Evolutionary conservation across 2,797 vertebrate genomes (phyloP).

Genomic region (Arremon aurantiirostris): DNA sequence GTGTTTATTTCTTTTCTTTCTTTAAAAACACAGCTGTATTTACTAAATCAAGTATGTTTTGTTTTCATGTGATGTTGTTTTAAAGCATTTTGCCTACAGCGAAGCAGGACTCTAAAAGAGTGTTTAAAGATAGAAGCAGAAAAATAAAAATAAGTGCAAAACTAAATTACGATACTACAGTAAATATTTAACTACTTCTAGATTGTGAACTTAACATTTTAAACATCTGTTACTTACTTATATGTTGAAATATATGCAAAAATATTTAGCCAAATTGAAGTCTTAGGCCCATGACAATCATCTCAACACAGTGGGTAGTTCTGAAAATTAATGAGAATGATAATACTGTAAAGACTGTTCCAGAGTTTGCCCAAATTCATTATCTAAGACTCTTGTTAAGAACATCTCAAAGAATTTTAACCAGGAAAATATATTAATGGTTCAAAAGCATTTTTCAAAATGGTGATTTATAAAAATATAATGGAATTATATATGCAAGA

Average conservation of each 20-base stretch:
- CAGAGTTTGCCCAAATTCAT: slow-evolving; percentile 99
- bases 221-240: slow-evolving; percentile 80
- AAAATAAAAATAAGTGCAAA: slow-evolving; percentile 65
- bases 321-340: slow-evolving; percentile 99
- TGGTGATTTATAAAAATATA: slow-evolving; percentile 82
- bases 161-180: slow-evolving; percentile 64
- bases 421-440: slow-evolving; percentile 86
- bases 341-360: slow-evolving; percentile 99
- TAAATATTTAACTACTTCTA: slow-evolving; percentile 74
- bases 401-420: slow-evolving; percentile 93
- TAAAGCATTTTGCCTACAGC: slow-evolving; percentile 48
- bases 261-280: slow-evolving; percentile 92
- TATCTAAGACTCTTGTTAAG: slow-evolving; percentile 95
- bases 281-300: slow-evolving; percentile 99
- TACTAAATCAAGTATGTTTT: slow-evolving; percentile 64
- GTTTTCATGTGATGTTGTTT: slow-evolving; percentile 45
- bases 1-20: not conserved
- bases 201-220: slow-evolving; percentile 74
- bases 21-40: slow-evolving; percentile 59
- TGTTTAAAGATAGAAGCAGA: slow-evolving; percentile 56
- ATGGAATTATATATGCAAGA: slow-evolving; percentile 85
- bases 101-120: slow-evolving; percentile 25
- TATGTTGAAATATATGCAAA: slow-evolving; percentile 84
- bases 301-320: slow-evolving; percentile 96
- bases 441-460: slow-evolving; percentile 85